These are phyloP conservation scores for Sinotaia quadrata DNA, from an alignment of 2,888 invertebrate genomes.

Conservation along the genomic window DNA sequence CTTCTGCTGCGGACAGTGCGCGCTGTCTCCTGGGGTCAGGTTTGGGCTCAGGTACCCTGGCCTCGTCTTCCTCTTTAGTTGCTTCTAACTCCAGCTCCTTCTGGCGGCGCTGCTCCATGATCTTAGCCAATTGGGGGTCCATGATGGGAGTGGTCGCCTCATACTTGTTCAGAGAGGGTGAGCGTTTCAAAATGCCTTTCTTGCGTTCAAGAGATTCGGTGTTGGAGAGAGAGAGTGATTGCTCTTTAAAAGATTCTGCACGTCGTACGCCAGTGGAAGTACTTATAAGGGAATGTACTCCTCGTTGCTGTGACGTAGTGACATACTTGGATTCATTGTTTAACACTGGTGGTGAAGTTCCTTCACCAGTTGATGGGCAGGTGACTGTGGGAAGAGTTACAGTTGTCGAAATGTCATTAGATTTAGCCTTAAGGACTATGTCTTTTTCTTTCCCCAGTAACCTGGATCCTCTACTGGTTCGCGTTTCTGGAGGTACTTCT, in stretches of 20 bases:
- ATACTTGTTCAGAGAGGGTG: conserved; percentile 52
- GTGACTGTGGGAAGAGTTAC: no score
- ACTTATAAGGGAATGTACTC: no score
- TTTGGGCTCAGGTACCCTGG: not conserved
- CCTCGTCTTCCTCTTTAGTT: conserved; percentile 33
- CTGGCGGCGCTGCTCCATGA: conserved; percentile 49
- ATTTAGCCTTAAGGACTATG: no score
- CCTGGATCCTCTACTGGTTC: no score
- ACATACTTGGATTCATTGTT: no score
- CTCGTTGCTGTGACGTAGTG: no score
- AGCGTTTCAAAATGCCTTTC: conserved; percentile 60
- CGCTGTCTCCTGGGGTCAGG: not conserved
- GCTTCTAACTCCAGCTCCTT: conserved; percentile 40
- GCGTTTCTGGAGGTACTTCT: no score
- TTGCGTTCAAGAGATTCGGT: conserved; percentile 50
- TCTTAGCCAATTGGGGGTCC: conserved; percentile 57
- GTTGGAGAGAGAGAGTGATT: conserved; percentile 10
- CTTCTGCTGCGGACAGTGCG: conserved; percentile 47
- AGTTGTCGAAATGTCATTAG: no score
- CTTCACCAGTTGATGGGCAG: no score
- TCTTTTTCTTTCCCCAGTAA: no score
- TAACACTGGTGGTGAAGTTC: no score
- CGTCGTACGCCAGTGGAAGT: conserved; percentile 7
- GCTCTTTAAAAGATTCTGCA: conserved; percentile 29
- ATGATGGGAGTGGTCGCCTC: conserved; percentile 43